Percentiles rank a stretch among this genome's conserved stretches.
phyloP scores from a whole-genome alignment of 37 sponge, comb jelly and placozoan species.

The Cladorhizidae sp. region DNA sequence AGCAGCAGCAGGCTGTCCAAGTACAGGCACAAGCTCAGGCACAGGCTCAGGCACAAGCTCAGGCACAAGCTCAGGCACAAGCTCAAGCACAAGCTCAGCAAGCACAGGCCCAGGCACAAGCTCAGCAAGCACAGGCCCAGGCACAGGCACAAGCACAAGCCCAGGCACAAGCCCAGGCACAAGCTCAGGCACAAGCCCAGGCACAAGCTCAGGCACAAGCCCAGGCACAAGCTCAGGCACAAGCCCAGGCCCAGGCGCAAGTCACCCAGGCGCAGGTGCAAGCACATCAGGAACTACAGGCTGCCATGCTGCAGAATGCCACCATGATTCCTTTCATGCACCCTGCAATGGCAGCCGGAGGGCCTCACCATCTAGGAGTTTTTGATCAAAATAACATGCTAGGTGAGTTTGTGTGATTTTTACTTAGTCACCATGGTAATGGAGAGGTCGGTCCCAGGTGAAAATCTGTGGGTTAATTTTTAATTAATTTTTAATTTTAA shows the following conservation, averaged over 20 bases:
- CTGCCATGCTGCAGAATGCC: not conserved
- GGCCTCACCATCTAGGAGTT: slow-evolving; percentile 1
- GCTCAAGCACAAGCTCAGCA: not conserved
- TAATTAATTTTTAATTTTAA: too few relatives aligned
- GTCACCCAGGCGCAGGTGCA: slow-evolving; percentile 22
- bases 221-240: slow-evolving; percentile 22
- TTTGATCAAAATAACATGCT: slow-evolving; percentile 15
- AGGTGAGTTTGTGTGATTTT: too few relatives aligned
- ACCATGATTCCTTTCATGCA: slow-evolving; percentile 28
- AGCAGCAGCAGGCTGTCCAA: slow-evolving; percentile 22
- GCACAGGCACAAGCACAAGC: slow-evolving; percentile 29
- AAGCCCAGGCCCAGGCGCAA: slow-evolving; percentile 36
- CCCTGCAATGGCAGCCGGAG: slow-evolving; percentile 24
- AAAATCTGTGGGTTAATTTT: too few relatives aligned
- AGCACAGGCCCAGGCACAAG: slow-evolving; percentile 6
- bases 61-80: slow-evolving; percentile 39
- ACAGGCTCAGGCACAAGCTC: slow-evolving; percentile 12
- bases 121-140: not conserved
- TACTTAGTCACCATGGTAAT: too few relatives aligned
- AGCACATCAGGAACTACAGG: not conserved
- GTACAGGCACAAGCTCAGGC: slow-evolving; percentile 39
- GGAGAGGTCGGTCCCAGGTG: too few relatives aligned
- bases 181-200: slow-evolving; percentile 24
- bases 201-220: slow-evolving; percentile 4
- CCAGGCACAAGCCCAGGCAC: slow-evolving; percentile 23